phyloP scores from a whole-genome alignment of 2,797 vertebrate genomes.

The Numenius phaeopus region DNA sequence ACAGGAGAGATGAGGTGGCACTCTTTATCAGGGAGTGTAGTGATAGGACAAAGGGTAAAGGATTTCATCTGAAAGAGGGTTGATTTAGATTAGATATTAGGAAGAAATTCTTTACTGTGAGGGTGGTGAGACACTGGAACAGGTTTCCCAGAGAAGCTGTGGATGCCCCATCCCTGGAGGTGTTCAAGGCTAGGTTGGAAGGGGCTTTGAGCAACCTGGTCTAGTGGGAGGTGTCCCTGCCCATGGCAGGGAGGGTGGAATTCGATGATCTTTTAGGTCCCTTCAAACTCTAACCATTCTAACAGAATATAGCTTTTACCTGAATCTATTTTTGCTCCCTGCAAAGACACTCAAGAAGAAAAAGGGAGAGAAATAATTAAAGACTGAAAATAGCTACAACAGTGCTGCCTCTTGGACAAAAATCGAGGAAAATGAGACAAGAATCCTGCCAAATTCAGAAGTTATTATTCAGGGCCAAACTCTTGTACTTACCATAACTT shows the following conservation, averaged over 20 bases:
- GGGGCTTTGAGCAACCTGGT: not conserved
- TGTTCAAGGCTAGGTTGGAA: not conserved
- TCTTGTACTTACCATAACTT: not conserved
- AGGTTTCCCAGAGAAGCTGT: not conserved
- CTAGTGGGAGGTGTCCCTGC: not conserved
- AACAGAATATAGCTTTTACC: not conserved
- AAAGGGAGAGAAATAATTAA: not conserved
- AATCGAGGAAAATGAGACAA: not conserved
- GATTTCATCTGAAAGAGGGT: not conserved
- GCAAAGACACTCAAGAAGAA: not conserved
- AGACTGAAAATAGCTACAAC: not conserved
- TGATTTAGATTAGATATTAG: not conserved
- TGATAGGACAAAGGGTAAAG: not conserved
- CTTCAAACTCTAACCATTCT: not conserved
- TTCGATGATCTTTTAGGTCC: not conserved
- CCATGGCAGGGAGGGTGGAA: not conserved
- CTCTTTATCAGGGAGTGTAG: not conserved
- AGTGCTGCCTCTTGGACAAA: not conserved
- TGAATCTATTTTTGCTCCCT: not conserved
- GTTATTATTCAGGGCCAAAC: not conserved
- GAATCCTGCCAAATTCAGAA: not conserved
- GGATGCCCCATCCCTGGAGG: not conserved
- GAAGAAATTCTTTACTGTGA: not conserved
- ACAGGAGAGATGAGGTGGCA: not conserved
- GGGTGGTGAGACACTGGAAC: not conserved